Percentiles rank a stretch among this genome's conserved stretches.
phyloP scores from a whole-genome alignment of 2,888 invertebrate species.

The Drosophila recens region DNA sequence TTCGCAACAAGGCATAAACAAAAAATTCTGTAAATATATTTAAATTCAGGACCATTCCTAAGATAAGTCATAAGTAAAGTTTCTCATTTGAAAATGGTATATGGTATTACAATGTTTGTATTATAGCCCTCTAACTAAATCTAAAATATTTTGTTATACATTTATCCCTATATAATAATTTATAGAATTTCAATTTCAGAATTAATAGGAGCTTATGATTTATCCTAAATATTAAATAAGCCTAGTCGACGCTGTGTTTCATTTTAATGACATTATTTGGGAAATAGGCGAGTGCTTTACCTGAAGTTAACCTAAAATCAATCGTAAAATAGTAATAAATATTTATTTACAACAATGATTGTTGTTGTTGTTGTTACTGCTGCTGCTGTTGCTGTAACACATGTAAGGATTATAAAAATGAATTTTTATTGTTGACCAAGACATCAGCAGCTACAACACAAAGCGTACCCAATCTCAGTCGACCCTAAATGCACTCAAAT shows the following conservation, averaged over 20 bases:
- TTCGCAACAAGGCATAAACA: background rate
- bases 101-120: background rate
- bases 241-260: background rate
- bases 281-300: slow-evolving; percentile 43
- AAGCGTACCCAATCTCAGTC: slow-evolving; percentile 6
- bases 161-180: too few relatives aligned
- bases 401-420: slow-evolving; percentile 77
- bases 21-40: background rate
- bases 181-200: too few relatives aligned
- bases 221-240: background rate
- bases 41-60: background rate
- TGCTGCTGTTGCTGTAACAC: slow-evolving; percentile 63
- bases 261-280: slow-evolving; percentile 63
- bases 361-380: slow-evolving; percentile 40
- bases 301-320: slow-evolving; percentile 64
- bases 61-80: background rate
- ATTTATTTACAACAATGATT: slow-evolving; percentile 63
- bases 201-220: background rate
- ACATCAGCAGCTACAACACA: slow-evolving; percentile 18
- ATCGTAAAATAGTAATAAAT: slow-evolving; percentile 79
- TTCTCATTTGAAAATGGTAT: too few relatives aligned
- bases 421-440: slow-evolving; percentile 76
- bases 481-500: slow-evolving; percentile 49
- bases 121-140: too few relatives aligned
- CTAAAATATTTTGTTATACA: too few relatives aligned